phyloP scores from a whole-genome alignment of 2,113 vertebrate genomes.

The Murina feae region DNA sequence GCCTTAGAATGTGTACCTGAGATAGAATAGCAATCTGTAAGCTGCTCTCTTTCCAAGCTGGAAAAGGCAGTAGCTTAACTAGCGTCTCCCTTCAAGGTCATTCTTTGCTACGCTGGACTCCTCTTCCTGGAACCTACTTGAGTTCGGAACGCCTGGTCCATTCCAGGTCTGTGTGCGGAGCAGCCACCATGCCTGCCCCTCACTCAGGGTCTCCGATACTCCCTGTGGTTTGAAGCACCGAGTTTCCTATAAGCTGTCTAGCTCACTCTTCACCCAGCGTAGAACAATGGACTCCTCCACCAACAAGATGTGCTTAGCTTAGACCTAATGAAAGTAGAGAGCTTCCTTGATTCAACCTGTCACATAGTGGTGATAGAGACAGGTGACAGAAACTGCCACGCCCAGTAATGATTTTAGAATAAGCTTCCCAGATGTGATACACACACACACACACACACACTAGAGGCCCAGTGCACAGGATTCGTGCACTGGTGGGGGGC shows the following conservation, averaged over 20 bases:
- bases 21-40: not conserved
- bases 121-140: not conserved
- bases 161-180: not conserved
- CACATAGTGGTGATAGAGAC: conserved; percentile 9
- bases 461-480: no score
- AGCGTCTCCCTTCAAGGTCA: not conserved
- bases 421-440: not conserved
- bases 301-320: not conserved
- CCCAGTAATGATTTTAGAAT: not conserved
- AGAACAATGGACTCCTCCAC: not conserved
- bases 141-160: not conserved
- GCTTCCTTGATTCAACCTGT: conserved; percentile 42
- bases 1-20: not conserved
- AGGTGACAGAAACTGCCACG: not conserved
- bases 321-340: not conserved
- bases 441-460: no score
- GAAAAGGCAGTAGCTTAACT: not conserved
- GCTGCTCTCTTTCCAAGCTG: not conserved
- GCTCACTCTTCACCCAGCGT: not conserved
- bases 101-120: not conserved
- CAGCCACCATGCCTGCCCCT: not conserved
- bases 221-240: not conserved
- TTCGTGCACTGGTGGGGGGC: no score
- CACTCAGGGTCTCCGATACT: not conserved
- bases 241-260: not conserved